Conservation (phyloP, 2,113 vertebrate species). For the Petaurus breviceps region DNA sequence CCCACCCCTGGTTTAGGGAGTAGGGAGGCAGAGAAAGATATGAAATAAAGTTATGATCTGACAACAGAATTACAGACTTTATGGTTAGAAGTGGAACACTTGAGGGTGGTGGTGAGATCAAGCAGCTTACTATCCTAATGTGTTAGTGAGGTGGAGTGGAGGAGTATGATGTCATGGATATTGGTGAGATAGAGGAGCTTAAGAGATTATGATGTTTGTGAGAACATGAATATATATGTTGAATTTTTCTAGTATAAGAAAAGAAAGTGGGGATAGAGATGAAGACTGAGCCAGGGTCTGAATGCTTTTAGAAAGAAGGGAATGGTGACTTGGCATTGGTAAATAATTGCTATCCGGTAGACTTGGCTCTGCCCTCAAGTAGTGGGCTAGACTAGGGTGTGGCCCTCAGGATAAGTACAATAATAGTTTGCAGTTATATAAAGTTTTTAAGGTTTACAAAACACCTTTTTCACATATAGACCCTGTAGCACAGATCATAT, state of each 20-base stretch:
- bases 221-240: neutral
- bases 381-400: neutral
- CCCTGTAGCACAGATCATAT: neutral
- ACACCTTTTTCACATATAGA: neutral
- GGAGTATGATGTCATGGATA: neutral
- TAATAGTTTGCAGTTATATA: neutral
- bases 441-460: neutral
- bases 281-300: neutral
- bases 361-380: neutral
- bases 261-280: neutral
- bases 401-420: neutral
- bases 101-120: neutral
- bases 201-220: neutral
- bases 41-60: neutral
- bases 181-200: neutral
- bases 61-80: neutral
- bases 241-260: neutral
- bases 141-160: neutral
- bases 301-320: neutral
- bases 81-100: neutral
- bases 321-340: neutral
- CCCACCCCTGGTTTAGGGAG: neutral
- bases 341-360: neutral
- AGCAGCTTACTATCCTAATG: neutral
- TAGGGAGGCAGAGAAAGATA: neutral